Base-by-base conservation (phyloP, 2,888 invertebrate species). In the Eupsilia transversa region DNA sequence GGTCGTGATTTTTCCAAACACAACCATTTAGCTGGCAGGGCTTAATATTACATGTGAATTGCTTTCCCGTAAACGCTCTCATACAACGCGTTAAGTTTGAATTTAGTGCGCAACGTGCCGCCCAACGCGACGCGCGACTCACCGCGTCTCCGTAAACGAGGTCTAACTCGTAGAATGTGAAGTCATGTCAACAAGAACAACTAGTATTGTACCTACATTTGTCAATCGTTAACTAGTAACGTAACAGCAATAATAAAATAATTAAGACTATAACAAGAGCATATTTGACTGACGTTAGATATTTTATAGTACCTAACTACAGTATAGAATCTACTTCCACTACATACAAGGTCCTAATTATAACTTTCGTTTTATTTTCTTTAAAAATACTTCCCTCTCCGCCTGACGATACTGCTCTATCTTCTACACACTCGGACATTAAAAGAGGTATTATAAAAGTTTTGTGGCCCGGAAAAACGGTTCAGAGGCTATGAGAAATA, bases 401-500 rank as follows among this genome's bases (percentile, higher is more conserved):
- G 6, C 33, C 41, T 35, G 33, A 27, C 17, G 9, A 54, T 23
- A 41, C 3, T 27, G 0, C 10, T 38, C 12, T 49, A 30, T 46
- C 69, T 41, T 52, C 71, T 43, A 52, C 49, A 49, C 33, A 30
- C 27, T 30, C 23, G 17, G 23, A 27, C 27, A 49, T 54, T 54
- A 60, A 59, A 76, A 33, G 5, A 9, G 23, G n/a, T 54, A 65
- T 71, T 56, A 54, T 65, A 41, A 41, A 72, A 41, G n/a, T 65
- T 79, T 79, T 66, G 65, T 65, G 60, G 72, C 35, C 79, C 49
- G 79, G 60, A 66, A 79, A 70, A 72, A 30, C 5, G 41, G 27
- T 72, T 65, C 10, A 14, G 17, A n/a, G 38, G 38, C 56, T 65
- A 59, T 49, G 38, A 59, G 38, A 17, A 46, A 71, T 72, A n/a